These are phyloP conservation scores for Lomographa bimaculata DNA, from an alignment of 2,888 invertebrate genomes.

Conservation along the genomic window DNA sequence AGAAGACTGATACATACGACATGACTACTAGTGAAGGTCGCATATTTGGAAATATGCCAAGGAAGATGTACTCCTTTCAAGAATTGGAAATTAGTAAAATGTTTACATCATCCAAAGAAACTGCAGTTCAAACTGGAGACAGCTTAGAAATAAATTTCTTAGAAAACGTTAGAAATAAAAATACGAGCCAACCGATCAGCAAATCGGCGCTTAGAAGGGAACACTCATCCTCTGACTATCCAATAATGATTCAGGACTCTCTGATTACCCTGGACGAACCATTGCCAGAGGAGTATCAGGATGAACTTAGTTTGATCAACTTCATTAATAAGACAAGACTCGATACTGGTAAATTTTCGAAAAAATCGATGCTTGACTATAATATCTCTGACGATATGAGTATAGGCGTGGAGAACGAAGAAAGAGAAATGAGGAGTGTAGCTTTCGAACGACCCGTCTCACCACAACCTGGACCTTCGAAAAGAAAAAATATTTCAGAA, in stretches of 20 bases:
- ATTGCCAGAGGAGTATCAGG: slow-evolving; percentile 23
- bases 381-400: too few relatives aligned
- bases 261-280: slow-evolving; percentile 24
- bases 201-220: background rate
- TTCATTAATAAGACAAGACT: slow-evolving; percentile 46
- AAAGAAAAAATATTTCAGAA: background rate
- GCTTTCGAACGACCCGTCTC: slow-evolving; percentile 38
- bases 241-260: slow-evolving; percentile 16
- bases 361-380: slow-evolving; percentile 4
- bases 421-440: slow-evolving; percentile 48
- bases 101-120: slow-evolving; percentile 34
- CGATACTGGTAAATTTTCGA: slow-evolving; percentile 29
- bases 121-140: slow-evolving; percentile 60
- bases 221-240: slow-evolving; percentile 2
- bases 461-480: slow-evolving; percentile 18
- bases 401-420: slow-evolving; percentile 26
- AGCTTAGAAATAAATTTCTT: slow-evolving; percentile 53
- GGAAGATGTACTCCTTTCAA: slow-evolving; percentile 51
- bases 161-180: slow-evolving; percentile 5
- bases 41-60: slow-evolving; percentile 8
- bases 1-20: slow-evolving; percentile 22
- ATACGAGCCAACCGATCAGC: background rate
- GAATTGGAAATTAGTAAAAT: slow-evolving; percentile 57
- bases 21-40: background rate
- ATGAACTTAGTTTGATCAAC: slow-evolving; percentile 56